phyloP scores from a whole-genome alignment of 2,113 vertebrate genomes.

The Vombatus ursinus region DNA sequence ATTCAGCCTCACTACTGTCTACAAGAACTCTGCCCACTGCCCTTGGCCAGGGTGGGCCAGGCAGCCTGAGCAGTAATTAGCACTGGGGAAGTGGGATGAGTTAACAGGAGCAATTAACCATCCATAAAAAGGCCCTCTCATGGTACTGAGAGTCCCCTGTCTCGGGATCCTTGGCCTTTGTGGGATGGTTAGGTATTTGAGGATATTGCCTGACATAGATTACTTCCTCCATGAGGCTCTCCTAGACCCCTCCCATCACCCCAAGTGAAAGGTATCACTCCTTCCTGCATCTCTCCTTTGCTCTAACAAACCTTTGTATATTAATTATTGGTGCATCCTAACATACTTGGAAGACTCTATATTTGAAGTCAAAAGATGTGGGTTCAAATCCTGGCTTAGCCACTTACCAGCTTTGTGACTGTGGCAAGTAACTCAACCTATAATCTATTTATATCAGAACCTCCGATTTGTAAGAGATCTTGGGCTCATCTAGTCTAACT shows the following conservation, averaged over 20 bases:
- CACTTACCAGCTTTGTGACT: not conserved
- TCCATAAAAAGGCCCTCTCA: not conserved
- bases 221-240: not conserved
- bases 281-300: not conserved
- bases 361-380: not conserved
- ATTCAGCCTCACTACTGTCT: not conserved
- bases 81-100: not conserved
- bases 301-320: not conserved
- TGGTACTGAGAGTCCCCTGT: not conserved
- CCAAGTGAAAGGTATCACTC: not conserved
- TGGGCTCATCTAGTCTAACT: not conserved
- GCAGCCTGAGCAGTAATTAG: not conserved
- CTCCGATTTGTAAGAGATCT: not conserved
- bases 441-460: not conserved
- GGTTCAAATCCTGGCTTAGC: not conserved
- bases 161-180: not conserved
- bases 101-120: not conserved
- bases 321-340: not conserved
- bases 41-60: not conserved
- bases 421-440: not conserved
- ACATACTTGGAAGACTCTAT: not conserved
- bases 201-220: not conserved
- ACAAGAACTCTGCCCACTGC: not conserved
- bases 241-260: not conserved
- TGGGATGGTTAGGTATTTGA: not conserved